Base-by-base conservation (phyloP, 2,888 invertebrate species). In the Tuberolachnus salignus region DNA sequence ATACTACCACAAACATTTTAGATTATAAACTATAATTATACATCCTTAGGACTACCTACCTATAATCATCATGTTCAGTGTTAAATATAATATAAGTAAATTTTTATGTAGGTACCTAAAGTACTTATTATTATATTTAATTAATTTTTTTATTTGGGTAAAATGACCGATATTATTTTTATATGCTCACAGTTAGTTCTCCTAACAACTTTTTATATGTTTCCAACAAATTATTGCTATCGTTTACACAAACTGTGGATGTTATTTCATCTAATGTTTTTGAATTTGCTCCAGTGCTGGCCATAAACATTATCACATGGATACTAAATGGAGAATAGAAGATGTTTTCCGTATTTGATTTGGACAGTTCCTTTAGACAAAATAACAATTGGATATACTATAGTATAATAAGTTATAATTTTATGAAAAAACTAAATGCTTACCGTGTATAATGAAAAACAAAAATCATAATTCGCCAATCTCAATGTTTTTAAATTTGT, bases 301-400 rank as follows among this genome's bases (percentile, higher is more conserved):
- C 82, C 81, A 88, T 84, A 13, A 87, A 87, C 81, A 88, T 82
- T 44, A 88, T 83, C 83, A 86, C 85, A 83, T 88, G 87, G 0
- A 87, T 87, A 14, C 88, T 88, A 34, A 88, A 83, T 1, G 88
- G 88, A 6, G 88, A 88, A 23, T 88, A 87, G 87, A 83, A 81
- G 61, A 82, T 23, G 80, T 83, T 82, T 16, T 73, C 74, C 14
- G 11, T 53, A 14, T 67, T 61, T 9, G 26, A 69, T 61, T 75
- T 67, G 51, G 75, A 51, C 66, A 78, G 19, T 69, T 78, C 57
- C 78, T 78, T 16, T 34, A 4, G 11, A 51, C 19, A 9, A 14
- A 59, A 8, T 72, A 16, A 57, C 26, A 21, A 16, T 34, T 23
- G 3, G 34, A 51, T 13, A 42, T n/a, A n/a, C 46, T n/a, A n/a